Evolutionary conservation across 2,888 invertebrate genomes (phyloP).

Genomic region (Pycnomerus fuliginosus): DNA sequence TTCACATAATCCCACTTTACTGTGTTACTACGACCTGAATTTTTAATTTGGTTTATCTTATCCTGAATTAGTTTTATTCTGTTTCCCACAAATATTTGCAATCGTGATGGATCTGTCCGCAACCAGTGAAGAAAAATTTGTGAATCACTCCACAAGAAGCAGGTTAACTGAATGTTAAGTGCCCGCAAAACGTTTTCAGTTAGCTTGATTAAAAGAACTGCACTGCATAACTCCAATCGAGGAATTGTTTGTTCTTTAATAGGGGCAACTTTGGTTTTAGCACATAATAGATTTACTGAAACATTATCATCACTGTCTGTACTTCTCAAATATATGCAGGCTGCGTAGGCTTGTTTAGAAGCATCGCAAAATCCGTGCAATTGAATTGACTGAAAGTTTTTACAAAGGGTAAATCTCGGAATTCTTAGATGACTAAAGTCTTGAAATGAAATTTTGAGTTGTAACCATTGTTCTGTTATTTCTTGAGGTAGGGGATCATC

Average conservation of each 20-base stretch:
- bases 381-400: not conserved
- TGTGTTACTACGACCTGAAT: too few relatives aligned
- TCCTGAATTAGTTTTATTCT: not conserved
- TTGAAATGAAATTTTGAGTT: not conserved
- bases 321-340: not conserved
- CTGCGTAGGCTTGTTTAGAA: not conserved
- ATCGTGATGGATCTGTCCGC: not conserved
- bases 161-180: not conserved
- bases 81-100: not conserved
- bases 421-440: not conserved
- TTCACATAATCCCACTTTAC: not conserved
- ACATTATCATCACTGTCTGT: not conserved
- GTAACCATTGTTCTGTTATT: not conserved
- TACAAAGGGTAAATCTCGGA: not conserved
- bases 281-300: not conserved
- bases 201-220: not conserved
- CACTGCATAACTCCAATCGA: not conserved
- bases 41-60: not conserved
- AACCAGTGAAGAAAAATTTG: not conserved
- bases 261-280: not conserved
- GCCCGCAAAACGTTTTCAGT: not conserved
- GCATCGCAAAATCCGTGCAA: slow-evolving; percentile 1
- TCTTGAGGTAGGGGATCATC: not conserved
- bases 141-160: not conserved
- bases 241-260: not conserved